Base-by-base conservation (phyloP, 1,140 invertebrate species). In the Acromyrmex charruanus region DNA sequence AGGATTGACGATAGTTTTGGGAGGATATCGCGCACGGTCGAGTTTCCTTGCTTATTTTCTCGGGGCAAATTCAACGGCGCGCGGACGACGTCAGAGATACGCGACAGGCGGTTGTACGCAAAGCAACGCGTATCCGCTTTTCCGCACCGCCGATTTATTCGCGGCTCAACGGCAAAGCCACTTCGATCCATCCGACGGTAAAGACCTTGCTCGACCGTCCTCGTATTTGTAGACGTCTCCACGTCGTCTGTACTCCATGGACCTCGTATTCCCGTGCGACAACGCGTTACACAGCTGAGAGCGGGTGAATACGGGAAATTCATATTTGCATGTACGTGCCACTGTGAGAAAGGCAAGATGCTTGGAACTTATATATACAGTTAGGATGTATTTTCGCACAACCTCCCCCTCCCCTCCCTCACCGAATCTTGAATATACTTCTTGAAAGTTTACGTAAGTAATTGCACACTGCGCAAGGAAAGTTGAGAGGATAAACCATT, bases 41-140 rank as follows among this genome's bases (percentile, higher is more conserved):
- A 77, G 84, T 65, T 87, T 66, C 35, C 75, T 53, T 51, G n/a
- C 63, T 59, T 80, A 90, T 77, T 87, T 81, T 69, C 79, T 16
- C 31, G 59, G 35, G 77, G 58, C 55, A 72, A 90, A 87, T 86
- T 88, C 87, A 75, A 58, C 69, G 69, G 39, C 69, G 80, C 63
- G 12, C 49, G n/a, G 31, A 31, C 55, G 74, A 59, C 68, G 21
- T 66, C 63, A 4, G 74, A 72, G 79, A 81, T 71, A 74, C 51
- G 58, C 31, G 87, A 72, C 87, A 77, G 90, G 87, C 86, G 85
- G 89, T 35, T 79, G 69, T 84, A 91, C 89, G 93, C 92, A 93
- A 93, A 91, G 89, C 85, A 92, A 88, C 92, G 91, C 93, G 90
- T 91, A 93, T 93, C 92, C 91, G 92, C 91, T 93, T 94, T 92